phyloP scores from a whole-genome alignment of 2,888 invertebrate species.

The Microplitis manilae region DNA sequence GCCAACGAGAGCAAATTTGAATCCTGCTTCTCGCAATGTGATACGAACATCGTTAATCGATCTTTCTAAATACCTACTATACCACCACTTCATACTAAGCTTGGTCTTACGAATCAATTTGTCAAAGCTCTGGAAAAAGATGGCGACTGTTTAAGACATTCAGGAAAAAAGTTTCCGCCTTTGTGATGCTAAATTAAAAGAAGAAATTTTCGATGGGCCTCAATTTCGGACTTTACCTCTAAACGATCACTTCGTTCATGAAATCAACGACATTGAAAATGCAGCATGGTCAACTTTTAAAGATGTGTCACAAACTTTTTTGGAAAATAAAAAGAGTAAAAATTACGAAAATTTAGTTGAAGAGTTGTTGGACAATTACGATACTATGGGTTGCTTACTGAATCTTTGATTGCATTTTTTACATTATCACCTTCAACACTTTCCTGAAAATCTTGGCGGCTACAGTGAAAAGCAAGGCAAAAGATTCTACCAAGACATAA shows the following conservation, averaged over 20 bases:
- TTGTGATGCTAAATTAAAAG: no score
- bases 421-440: background rate
- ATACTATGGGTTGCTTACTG: constrained; percentile 27
- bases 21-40: background rate
- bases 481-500: no score
- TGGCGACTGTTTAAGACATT: no score
- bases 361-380: constrained; percentile 21
- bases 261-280: constrained; percentile 14
- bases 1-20: background rate
- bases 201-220: no score
- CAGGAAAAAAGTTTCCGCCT: no score
- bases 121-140: no score
- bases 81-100: constrained; percentile 29
- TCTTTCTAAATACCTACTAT: constrained; percentile 18
- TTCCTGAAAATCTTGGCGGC: constrained; percentile 24
- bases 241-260: no score
- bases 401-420: constrained; percentile 17
- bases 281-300: constrained; percentile 20
- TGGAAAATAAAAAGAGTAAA: constrained; percentile 29
- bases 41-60: constrained; percentile 25
- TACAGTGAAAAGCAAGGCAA: constrained; percentile 31
- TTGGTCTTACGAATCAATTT: constrained; percentile 19
- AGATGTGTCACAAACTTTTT: constrained; percentile 18
- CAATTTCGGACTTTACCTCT: no score
- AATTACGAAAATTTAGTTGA: constrained; percentile 24